Evolutionary conservation across 2,113 vertebrate genomes (phyloP), one percentile per base, ranked within the genome.

Genomic region (Otolemur garnettii): DNA sequence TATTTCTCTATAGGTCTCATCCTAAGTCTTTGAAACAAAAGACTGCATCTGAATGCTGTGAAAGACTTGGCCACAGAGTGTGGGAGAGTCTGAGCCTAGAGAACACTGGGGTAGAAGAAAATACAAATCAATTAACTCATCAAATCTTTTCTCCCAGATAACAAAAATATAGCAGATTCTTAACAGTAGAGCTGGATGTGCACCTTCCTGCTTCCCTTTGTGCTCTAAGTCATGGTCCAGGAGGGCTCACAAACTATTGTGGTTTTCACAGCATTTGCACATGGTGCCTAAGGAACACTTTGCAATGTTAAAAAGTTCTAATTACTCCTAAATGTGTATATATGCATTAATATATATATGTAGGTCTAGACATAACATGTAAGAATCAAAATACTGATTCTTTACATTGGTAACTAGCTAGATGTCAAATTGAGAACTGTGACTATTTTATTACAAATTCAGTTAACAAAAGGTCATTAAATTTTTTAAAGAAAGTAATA

Each of bases 41-140:
- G 64, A 26, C 38, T 74, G 12, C 10, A 13, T 75, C 24, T 78
- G 60, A 71, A 30, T 1, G 38, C n/a, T 0, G 4, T 30, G 19
- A 74, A 26, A 66, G n/a, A 26, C 15, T 5, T 13, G 53, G 6
- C 13, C 35, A 57, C 10, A 42, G 71, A 71, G 0, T 62, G 6
- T 17, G 14, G 81, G 33, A 66, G 15, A 22, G 87, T n/a, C 15
- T 22, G 82, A 95, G 62, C 42, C 13, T 53, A 66, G 24, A 4
- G 62, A 74, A 8, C 59, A 19, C 15, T 24, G 87, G 78, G 7
- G 59, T 60, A 68, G 74, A n/a, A 94, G 21, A 96, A 94, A 97
- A 87, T 38, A 18, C 59, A 97, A 57, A 90, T 71, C n/a, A 91
- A 94, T 93, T 45, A 87, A 91, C n/a, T 50, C 21, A 35, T 74